Evolutionary conservation across 2,113 vertebrate genomes (phyloP).

Genomic region (Aplodontia rufa): DNA sequence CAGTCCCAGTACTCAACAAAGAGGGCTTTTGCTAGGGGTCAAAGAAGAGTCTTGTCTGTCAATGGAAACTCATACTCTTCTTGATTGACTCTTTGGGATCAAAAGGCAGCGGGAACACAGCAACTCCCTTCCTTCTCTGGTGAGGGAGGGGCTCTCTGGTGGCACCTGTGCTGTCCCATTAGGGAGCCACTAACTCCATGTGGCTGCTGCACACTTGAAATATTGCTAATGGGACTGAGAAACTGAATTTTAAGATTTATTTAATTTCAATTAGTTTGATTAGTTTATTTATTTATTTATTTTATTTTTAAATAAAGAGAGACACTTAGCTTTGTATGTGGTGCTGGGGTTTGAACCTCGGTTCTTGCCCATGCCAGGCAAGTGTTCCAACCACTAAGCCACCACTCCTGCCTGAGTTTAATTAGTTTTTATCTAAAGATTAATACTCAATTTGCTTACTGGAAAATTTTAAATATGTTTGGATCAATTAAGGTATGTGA

Average conservation of each 20-base stretch:
- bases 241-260: not conserved
- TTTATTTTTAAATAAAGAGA: no score
- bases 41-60: not conserved
- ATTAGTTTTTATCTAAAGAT: not conserved
- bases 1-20: not conserved
- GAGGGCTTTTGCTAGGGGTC: not conserved
- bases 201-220: not conserved
- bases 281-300: no score
- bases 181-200: not conserved
- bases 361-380: no score
- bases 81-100: not conserved
- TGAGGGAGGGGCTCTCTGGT: not conserved
- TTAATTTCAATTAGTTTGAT: conserved; percentile 1
- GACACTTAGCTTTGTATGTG: no score
- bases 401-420: no score
- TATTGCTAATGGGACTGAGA: not conserved
- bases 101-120: not conserved
- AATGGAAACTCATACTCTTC: not conserved
- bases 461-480: not conserved
- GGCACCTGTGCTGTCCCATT: not conserved
- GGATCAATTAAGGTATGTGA: not conserved
- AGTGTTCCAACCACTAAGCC: no score
- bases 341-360: no score
- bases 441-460: not conserved
- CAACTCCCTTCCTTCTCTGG: not conserved